Base-by-base conservation (phyloP, 2,113 vertebrate species). In the Pterocles orientalis region DNA sequence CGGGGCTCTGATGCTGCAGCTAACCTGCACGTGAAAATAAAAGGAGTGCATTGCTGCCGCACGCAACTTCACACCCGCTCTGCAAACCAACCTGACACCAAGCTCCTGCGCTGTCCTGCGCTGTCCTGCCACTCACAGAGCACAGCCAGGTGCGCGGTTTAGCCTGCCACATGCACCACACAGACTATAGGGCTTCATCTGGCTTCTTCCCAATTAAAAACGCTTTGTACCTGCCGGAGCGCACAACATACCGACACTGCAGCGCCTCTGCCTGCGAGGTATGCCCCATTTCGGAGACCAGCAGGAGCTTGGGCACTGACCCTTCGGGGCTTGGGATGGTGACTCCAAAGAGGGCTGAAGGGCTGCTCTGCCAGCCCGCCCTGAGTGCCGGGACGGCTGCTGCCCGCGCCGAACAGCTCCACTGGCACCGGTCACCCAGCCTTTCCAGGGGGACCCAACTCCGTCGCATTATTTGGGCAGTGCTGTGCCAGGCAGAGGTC, bases 11-110 rank as follows among this genome's bases (percentile, higher is more conserved):
- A 33, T 2, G 2, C 29, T 29, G 34, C 53, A 58, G 26, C 54
- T 20, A 26, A 43, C 6, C 56, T 70, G 16, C 13, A 12, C 1
- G 18, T 57, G 64, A 19, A 39, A 87, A 82, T 31, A 26, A 77
- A 82, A 51, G 13, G 1, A 15, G 23, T 7, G 43, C 43, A 28
- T 24, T 8, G 0, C 50, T 18, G 16, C 18, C 34, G 10, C 10
- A 10, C 0, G 9, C 14, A 47, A 14, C 23, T 65, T 57, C 68
- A 41, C 23, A 10, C 17, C 17, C 2, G 0, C 25, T 34, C 26
- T 48, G 50, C 50, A 39, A 65, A 86, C 11, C 41, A 48, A 33
- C 23, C 64, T 34, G 64, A 54, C 26, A 61, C 33, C 36, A 11
- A 16, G 18, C 14, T 76, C 60, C 43, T 28, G n/a, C 26, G 2